phyloP scores from a whole-genome alignment of 2,113 vertebrate genomes.

The Corydoras maculifer region DNA sequence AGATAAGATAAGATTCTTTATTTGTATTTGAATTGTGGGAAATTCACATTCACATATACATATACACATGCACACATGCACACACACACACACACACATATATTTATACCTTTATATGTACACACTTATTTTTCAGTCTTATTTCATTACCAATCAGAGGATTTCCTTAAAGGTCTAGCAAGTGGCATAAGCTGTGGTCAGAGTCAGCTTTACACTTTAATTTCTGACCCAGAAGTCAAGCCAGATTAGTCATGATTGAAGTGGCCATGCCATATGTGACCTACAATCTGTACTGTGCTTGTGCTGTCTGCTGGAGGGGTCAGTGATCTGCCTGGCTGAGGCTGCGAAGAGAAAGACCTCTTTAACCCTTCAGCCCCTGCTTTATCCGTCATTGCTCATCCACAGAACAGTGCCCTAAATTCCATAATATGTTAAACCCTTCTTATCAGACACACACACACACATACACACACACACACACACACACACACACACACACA shows the following conservation, averaged over 20 bases:
- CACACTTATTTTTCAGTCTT: background rate
- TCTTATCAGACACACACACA: no score
- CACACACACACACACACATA: no score
- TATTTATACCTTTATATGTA: no score
- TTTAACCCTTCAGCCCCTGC: slow-evolving; percentile 58
- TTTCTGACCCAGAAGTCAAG: slow-evolving; percentile 63
- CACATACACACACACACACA: no score
- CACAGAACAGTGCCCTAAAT: slow-evolving; percentile 53
- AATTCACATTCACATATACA: no score
- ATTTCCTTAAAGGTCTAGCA: slow-evolving; percentile 26
- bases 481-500: no score
- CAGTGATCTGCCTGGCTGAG: slow-evolving; percentile 65
- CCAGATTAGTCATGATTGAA: slow-evolving; percentile 71
- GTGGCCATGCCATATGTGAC: slow-evolving; percentile 71
- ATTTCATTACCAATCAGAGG: slow-evolving; percentile 30
- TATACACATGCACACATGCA: no score
- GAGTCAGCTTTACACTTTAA: slow-evolving; percentile 60
- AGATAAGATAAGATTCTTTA: no score
- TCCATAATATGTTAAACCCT: slow-evolving; percentile 38
- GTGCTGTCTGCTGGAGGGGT: slow-evolving; percentile 56
- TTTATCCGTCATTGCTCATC: slow-evolving; percentile 49
- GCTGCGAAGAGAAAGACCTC: slow-evolving; percentile 72
- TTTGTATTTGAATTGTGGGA: no score
- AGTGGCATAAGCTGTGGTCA: slow-evolving; percentile 50
- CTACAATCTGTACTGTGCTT: slow-evolving; percentile 64